Evolutionary conservation across 2,888 invertebrate genomes (phyloP), one percentile per base, ranked within the genome.

Genomic region (Clitarchus hookeri): DNA sequence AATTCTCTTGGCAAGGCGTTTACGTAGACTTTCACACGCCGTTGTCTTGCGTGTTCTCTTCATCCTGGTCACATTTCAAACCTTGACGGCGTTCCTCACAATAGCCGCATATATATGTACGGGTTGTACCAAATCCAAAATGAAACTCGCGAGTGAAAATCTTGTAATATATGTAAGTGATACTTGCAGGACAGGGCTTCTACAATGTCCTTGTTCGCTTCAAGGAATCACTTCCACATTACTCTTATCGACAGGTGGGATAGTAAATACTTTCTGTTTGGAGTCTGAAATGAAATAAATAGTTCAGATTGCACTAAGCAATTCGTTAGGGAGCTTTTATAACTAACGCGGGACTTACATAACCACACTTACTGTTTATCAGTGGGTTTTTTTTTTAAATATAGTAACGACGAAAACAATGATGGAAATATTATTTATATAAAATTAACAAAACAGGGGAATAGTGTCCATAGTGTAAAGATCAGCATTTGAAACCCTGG

Each of bases 181-280:
- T 26, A 84, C 26, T 84, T 84, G 27, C 84, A 84, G 19, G 84
- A 0, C 25, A 36, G 65, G 36, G 84, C 84, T 65, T 23, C 26
- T 65, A 26, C 1, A 26, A 65, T 36, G 25, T 84, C 84, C 65
- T 65, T 65, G 84, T 25, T 25, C 9, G 26, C 84, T 23, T 84
- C 65, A 6, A 54, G 84, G 65, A 84, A 65, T 36, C 65, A 26
- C 27, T 84, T 54, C 65, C 84, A 84, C 84, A 84, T 84, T 84
- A 11, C 23, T 65, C 65, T 65, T 54, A 84, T 84, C 6, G 26
- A 26, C 84, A 84, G 25, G 23, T 23, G 13, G 36, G 84, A 19
- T 65, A 65, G 65, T 65, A 84, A 84, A 27, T 84, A 84, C 36
- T 36, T 36, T 36, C 36, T 36, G 36, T 36, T 36, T 36, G 1